A percentile compares a stretch with the other conserved stretches of the same genome.
phyloP scores from a whole-genome alignment of 2,113 vertebrate species.

The Ictalurus furcatus region DNA sequence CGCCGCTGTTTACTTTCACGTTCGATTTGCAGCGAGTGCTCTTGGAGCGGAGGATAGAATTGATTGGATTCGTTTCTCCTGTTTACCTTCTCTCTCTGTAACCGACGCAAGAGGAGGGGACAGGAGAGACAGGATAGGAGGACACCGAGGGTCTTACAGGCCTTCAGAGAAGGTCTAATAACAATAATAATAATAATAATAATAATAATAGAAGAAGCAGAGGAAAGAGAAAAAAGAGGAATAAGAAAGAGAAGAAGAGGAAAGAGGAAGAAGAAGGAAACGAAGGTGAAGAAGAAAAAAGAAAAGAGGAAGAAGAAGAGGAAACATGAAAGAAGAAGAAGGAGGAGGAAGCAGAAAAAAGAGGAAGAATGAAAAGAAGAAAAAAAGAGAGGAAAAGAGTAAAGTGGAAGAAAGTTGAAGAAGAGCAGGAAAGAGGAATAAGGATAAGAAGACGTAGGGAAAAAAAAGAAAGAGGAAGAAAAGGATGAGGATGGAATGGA shows the following conservation, averaged over 20 bases:
- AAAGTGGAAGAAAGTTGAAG: no score
- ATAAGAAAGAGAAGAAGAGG: no score
- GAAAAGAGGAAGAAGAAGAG: no score
- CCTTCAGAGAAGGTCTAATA: neutral
- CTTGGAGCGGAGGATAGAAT: neutral
- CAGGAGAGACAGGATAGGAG: neutral
- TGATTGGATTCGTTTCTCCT: neutral
- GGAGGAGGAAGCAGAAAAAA: no score
- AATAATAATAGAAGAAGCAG: neutral
- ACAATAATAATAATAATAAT: neutral
- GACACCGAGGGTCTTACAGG: neutral
- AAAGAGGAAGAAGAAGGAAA: no score
- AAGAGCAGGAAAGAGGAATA: neutral
- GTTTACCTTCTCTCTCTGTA: neutral
- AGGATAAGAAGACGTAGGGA: neutral
- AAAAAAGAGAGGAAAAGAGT: no score
- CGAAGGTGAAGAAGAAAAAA: no score
- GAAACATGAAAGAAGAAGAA: no score
- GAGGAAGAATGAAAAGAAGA: no score
- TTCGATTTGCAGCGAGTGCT: neutral
- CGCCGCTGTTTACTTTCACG: conserved; percentile 2
- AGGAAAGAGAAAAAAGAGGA: neutral
- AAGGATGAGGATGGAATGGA: neutral
- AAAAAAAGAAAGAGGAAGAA: neutral
- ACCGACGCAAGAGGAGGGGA: neutral